Evolutionary conservation across 1,140 invertebrate genomes (phyloP), one percentile per base, ranked within the genome.

Genomic region (Bathynomus jamesi): DNA sequence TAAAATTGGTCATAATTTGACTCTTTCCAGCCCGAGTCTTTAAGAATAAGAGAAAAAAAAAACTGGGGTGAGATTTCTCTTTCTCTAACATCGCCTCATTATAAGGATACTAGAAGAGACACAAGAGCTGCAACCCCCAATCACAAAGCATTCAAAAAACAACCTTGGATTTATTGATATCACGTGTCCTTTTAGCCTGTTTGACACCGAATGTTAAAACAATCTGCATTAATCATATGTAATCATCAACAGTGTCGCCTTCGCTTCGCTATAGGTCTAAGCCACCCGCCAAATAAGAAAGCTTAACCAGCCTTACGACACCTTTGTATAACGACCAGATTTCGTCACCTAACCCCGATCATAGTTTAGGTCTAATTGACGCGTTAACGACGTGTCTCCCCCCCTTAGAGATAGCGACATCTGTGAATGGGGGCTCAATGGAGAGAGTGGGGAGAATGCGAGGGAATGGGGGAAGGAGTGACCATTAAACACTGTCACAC

Each of bases 141-240:
- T 2, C 2, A 11, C 40, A 53, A 53, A 53, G 40, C 1, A 17
- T 21, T 53, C 40, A 53, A 53, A 53, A 17, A 2, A 17, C 40
- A 5, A 1, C 40, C 40, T 53, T 53, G 21, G 40, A 53, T 53
- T 53, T 53, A 53, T 53, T 3, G 11, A 1, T 5, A 11, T 21
- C 2, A 53, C 2, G 21, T 53, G 40, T 53, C 40, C 21, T 53
- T 53, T 53, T 53, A 53, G 40, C 21, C n/a, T n/a, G 11, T 5
- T 53, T 53, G 40, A 53, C 40, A 53, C 40, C 21, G 2, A 53
- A 53, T 53, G 40, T 53, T 53, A 53, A 53, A 53, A 53, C 40
- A 53, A 53, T 53, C 40, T 53, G 40, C 40, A 53, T 53, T 53
- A 53, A 53, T 53, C 40, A 53, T 53, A 53, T 53, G 40, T 53